Evolutionary conservation across 2,797 vertebrate genomes (phyloP).

Genomic region (Podarcis lilfordi): DNA sequence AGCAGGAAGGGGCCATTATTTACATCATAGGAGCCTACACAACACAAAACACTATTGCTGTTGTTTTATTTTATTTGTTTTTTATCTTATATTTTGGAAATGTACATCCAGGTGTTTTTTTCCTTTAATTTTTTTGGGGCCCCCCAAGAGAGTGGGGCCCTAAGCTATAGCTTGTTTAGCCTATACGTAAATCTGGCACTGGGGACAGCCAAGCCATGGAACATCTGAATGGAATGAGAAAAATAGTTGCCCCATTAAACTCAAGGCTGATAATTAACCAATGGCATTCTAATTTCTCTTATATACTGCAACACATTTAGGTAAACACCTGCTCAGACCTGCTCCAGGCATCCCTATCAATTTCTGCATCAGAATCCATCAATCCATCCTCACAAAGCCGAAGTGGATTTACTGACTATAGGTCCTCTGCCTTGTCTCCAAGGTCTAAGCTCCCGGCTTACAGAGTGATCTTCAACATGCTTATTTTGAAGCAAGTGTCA

Average conservation of each 20-base stretch:
- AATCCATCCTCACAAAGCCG: background rate
- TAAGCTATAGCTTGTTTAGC: too few relatives aligned
- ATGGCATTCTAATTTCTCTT: background rate
- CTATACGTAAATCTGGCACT: too few relatives aligned
- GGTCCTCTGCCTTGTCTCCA: too few relatives aligned
- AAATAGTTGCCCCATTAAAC: background rate
- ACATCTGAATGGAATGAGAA: background rate
- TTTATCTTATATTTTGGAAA: too few relatives aligned
- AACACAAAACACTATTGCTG: too few relatives aligned
- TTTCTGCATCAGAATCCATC: background rate
- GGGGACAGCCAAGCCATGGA: background rate
- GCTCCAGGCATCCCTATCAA: background rate
- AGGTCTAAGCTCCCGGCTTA: background rate
- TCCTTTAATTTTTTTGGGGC: too few relatives aligned
- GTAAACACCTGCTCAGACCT: background rate
- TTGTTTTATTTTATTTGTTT: too few relatives aligned
- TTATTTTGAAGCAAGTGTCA: slow-evolving; percentile 2
- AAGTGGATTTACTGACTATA: background rate
- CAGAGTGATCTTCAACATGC: background rate
- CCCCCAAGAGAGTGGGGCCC: too few relatives aligned
- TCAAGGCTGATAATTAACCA: background rate
- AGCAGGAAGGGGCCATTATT: too few relatives aligned
- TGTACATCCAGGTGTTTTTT: too few relatives aligned
- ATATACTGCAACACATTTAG: background rate
- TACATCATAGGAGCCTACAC: too few relatives aligned